These are phyloP conservation scores for Helicoverpa armigera DNA, from an alignment of 1,140 invertebrate genomes.

Conservation along the genomic window DNA sequence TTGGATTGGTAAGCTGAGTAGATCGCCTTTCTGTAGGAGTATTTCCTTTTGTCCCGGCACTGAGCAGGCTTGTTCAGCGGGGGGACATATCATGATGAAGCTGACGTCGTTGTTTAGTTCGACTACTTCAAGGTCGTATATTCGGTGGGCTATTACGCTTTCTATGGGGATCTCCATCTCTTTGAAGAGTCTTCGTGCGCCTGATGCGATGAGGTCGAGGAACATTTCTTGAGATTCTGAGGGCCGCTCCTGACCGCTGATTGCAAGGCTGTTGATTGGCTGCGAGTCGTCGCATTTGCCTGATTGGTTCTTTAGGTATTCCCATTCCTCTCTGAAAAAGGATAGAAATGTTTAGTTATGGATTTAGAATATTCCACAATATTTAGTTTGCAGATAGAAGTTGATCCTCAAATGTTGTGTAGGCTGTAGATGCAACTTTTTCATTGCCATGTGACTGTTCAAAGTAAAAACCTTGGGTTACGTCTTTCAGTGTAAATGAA, in stretches of 20 bases:
- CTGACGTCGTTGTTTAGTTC: constrained; percentile 96
- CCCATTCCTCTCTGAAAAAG: constrained; percentile 95
- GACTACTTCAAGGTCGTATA: constrained; percentile 97
- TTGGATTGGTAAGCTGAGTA: constrained; percentile 94
- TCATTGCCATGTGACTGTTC: no score
- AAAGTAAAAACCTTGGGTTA: no score
- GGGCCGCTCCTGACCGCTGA: constrained; percentile 83
- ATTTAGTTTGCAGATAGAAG: no score
- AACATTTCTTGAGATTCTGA: constrained; percentile 93
- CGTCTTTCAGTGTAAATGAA: no score
- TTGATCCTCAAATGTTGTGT: no score
- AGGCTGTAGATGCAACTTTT: no score
- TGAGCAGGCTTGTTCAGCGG: constrained; percentile 95
- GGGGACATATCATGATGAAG: constrained; percentile 95
- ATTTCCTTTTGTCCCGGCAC: constrained; percentile 95
- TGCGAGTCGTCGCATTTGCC: constrained; percentile 77
- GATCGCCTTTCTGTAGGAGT: constrained; percentile 92
- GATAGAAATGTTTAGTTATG: constrained; percentile 36
- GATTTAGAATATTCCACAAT: background rate
- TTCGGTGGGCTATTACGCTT: constrained; percentile 90
- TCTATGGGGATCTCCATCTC: constrained; percentile 92
- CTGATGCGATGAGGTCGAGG: constrained; percentile 90
- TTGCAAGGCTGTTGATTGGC: constrained; percentile 84
- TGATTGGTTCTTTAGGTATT: constrained; percentile 90
- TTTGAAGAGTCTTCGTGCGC: constrained; percentile 91